Evolutionary conservation across 1,140 invertebrate species (phyloP).

Genomic region (Metopolophium dirhodum): DNA sequence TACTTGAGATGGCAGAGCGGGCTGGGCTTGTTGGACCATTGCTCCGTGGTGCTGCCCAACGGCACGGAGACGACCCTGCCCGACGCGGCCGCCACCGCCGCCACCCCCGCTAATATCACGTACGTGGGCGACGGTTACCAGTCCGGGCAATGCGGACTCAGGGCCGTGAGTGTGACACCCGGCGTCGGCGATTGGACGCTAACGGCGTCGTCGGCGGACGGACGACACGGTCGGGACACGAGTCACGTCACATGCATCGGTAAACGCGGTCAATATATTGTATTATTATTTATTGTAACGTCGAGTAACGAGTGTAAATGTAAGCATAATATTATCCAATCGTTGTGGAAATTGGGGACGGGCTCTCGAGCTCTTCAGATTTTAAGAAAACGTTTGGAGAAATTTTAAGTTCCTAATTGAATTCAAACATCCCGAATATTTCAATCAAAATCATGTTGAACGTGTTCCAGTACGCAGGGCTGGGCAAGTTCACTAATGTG

Average conservation of each 20-base stretch:
- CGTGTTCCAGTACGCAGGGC: neutral
- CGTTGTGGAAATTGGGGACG: too few relatives aligned
- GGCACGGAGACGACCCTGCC: conserved; percentile 17
- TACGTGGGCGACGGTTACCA: conserved; percentile 46
- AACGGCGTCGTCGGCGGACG: conserved; percentile 1
- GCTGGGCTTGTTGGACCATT: conserved; percentile 11
- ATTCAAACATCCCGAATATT: neutral
- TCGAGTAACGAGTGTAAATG: too few relatives aligned
- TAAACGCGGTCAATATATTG: neutral
- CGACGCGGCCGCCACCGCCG: neutral
- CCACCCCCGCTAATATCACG: neutral
- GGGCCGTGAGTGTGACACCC: conserved; percentile 29
- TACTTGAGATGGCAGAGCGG: conserved; percentile 41
- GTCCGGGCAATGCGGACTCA: conserved; percentile 44
- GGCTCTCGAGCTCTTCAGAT: neutral
- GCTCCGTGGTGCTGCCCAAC: conserved; percentile 28
- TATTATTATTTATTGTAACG: neutral
- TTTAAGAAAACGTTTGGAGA: too few relatives aligned
- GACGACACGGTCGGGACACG: conserved; percentile 7
- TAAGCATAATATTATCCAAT: neutral
- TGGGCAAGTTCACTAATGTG: neutral
- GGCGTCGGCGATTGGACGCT: conserved; percentile 41
- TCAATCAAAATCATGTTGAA: neutral
- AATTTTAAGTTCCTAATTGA: neutral
- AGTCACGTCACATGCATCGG: conserved; percentile 39